Evolutionary conservation across 64 coral and sea anemone species (phyloP), one percentile per base, ranked within the genome.

Genomic region (Montipora cactus): DNA sequence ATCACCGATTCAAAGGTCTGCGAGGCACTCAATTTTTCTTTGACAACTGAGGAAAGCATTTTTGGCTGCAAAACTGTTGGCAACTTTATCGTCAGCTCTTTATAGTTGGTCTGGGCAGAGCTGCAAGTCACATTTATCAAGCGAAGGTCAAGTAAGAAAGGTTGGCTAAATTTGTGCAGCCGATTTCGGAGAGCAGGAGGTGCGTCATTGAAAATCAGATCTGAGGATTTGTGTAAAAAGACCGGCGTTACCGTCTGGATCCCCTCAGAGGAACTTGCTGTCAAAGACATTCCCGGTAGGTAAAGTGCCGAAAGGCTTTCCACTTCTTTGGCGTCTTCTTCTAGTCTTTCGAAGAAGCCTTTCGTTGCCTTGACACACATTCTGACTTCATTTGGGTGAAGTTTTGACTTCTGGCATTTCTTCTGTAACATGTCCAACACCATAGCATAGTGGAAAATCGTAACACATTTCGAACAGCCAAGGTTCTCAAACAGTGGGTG

Each of bases 191-290:
- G 16, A 46, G 44, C 0, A 11, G 74, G 71, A 4, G 87, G 61
- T 64, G 9, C 67, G 75, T 94, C 80, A 90, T 84, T 70, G 71
- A 81, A 94, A 20, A 94, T 64, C 74, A 94, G 25, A 4, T 90
- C 46, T 5, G 78, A 48, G 55, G 93, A 94, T n/a, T 59, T 16
- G 8, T 79, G 51, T 47, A 94, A 75, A 75, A 71, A 86, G 2
- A 96, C 66, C 44, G 18, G 66, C 0, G 51, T 76, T 37, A 37
- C 37, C 2, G 37, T 37, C 1, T 37, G 37, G 37, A 37, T 37
- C 37, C 37, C 37, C 37, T 37, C 37, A 37, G 18, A 20, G 3
- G 20, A 7, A 23, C 1, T 1, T 4, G 45, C 64, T 68, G 64
- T 13, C 64, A 68, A 16, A 4, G 14, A 13, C 8, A 68, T 16